Base-by-base conservation (phyloP, 2,797 vertebrate species). In the Neosilurus mollespiculum region DNA sequence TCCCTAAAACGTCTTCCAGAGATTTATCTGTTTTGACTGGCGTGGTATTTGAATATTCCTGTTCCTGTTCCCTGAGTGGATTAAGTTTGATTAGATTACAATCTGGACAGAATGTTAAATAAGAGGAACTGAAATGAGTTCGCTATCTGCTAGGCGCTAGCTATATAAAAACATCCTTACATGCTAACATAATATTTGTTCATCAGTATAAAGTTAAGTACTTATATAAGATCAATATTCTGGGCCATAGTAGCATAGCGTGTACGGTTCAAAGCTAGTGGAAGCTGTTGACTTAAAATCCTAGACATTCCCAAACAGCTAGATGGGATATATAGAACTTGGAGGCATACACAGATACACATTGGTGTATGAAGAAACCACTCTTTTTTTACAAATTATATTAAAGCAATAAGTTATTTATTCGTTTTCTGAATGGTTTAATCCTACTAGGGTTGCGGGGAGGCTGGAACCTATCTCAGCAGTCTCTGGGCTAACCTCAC, bases 1-100 rank as follows among this genome's bases (percentile, higher is more conserved):
- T 96, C 92, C 94, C 94, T 88, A 97, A 95, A 75, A 99, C 92
- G 75, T 97, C 95, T 90, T 98, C 96, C 86, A 99, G 90, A 82
- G 93, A 90, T 89, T 89, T 96, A 89, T 96, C 92, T 3, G 92
- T 92, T 91, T 95, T 96, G 65, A 93, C 91, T 2, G 94, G 91
- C 9, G 94, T 91, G 86, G 93, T 89, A 85, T 92, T 92, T 90
- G 93, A 92, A 89, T 94, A 91, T 73, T 84, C 83, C 16, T 86
- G 92, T 85, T 90, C 93, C 82, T 95, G 93, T 85, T 88, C 90
- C 86, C 98, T 99, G 91, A 65, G 70, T 83, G 88, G 84, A 83
- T 30, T 66, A 87, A 54, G 61, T 51, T 22, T 26, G 12, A 85
- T 71, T 66, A 77, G 78, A 82, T 84, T 69, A 62, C 43, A 61